Evolutionary conservation across 2,113 vertebrate genomes (phyloP).

Genomic region (Grus americana): DNA sequence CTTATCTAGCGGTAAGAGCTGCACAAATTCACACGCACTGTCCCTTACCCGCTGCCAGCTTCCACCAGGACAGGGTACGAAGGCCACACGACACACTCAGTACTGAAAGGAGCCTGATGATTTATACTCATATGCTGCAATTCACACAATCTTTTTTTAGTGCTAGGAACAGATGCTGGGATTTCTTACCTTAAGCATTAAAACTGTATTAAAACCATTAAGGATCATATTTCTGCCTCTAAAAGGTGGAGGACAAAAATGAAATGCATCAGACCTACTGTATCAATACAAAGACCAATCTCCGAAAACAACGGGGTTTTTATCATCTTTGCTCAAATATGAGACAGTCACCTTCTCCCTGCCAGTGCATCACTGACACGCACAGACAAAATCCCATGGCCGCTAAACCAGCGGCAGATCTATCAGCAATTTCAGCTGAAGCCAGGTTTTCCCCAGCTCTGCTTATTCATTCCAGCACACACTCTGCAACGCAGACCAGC

Average conservation of each 20-base stretch:
- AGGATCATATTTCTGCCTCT: background rate
- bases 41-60: background rate
- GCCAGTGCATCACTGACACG: fast-evolving
- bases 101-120: background rate
- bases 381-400: fast-evolving
- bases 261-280: background rate
- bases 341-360: background rate
- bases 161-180: background rate
- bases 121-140: background rate
- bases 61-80: background rate
- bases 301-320: background rate
- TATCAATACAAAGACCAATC: background rate
- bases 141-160: background rate
- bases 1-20: background rate
- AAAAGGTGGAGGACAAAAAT: background rate
- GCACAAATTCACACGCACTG: background rate
- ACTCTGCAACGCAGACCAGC: background rate
- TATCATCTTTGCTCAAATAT: background rate
- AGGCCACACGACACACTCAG: fast-evolving
- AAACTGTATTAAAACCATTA: background rate
- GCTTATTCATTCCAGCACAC: background rate
- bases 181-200: background rate
- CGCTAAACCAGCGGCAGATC: fast-evolving
- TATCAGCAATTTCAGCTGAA: background rate
- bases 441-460: background rate